Percentiles rank a stretch among this genome's conserved stretches.
Conservation (phyloP, 2,888 invertebrate species). For the Macaria liturata region DNA sequence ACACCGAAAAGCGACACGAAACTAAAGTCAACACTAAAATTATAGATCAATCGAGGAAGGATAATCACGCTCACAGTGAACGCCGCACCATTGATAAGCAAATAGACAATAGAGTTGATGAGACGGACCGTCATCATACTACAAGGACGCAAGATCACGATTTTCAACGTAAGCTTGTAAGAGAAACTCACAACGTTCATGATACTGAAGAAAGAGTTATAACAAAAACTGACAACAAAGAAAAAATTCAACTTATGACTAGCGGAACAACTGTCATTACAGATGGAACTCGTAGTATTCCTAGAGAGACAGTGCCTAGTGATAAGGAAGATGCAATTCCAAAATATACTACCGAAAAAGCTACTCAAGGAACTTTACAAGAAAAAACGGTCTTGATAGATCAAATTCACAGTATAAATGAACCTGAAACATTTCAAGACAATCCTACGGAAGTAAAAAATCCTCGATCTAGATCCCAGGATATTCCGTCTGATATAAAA, state of each 20-base stretch:
- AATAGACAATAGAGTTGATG: conserved; percentile 39
- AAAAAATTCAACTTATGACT: too few species aligned
- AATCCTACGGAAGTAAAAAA: background rate
- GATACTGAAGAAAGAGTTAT: too few species aligned
- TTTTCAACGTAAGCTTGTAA: conserved; percentile 36
- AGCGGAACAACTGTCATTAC: too few species aligned
- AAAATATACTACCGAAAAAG: background rate
- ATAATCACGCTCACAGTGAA: background rate
- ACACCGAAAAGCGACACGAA: conserved; percentile 29
- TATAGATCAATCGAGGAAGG: conserved; percentile 35
- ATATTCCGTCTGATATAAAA: conserved; percentile 25
- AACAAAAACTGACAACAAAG: too few species aligned
- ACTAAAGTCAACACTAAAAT: conserved; percentile 34
- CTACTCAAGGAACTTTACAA: background rate
- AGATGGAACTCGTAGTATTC: too few species aligned
- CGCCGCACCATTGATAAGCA: conserved; percentile 26
- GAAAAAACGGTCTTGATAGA: conserved; percentile 3
- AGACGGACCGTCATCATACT: conserved; percentile 40
- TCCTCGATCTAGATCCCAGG: conserved; percentile 1
- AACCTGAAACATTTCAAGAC: background rate
- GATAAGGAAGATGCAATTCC: conserved; percentile 13
- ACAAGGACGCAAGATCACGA: conserved; percentile 37
- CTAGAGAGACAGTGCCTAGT: conserved; percentile 45
- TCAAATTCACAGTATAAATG: background rate
- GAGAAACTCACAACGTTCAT: conserved; percentile 35